phyloP scores from a whole-genome alignment of 2,797 vertebrate genomes.

The Spizella passerina region DNA sequence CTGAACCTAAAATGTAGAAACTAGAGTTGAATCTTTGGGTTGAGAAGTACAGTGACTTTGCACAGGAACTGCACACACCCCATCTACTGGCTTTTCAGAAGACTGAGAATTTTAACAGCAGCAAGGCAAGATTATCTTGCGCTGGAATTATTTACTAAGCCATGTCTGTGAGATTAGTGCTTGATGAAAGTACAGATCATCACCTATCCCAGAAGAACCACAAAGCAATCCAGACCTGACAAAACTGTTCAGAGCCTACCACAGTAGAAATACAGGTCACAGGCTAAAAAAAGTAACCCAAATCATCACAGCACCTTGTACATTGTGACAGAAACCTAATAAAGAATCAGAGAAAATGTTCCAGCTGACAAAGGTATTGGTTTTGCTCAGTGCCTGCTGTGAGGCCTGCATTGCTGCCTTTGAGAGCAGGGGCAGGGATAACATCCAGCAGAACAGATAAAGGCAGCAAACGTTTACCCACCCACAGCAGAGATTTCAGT shows the following conservation, averaged over 20 bases:
- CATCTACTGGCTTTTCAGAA: constrained; percentile 56
- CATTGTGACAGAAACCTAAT: background rate
- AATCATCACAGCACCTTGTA: background rate
- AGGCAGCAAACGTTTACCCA: background rate
- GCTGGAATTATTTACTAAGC: background rate
- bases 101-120: background rate
- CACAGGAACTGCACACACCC: constrained; percentile 40
- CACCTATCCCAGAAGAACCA: background rate
- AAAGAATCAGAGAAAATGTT: background rate
- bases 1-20: background rate
- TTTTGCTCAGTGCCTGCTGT: background rate
- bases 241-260: background rate
- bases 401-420: background rate
- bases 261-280: background rate
- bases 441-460: background rate
- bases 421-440: background rate
- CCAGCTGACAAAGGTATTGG: background rate
- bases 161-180: background rate
- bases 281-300: background rate
- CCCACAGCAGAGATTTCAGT: background rate
- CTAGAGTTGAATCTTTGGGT: background rate
- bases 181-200: background rate
- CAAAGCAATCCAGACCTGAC: background rate
- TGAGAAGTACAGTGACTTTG: background rate
- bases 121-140: background rate